Conservation (phyloP, 2,797 vertebrate genomes). For the Pagetopsis macropterus region DNA sequence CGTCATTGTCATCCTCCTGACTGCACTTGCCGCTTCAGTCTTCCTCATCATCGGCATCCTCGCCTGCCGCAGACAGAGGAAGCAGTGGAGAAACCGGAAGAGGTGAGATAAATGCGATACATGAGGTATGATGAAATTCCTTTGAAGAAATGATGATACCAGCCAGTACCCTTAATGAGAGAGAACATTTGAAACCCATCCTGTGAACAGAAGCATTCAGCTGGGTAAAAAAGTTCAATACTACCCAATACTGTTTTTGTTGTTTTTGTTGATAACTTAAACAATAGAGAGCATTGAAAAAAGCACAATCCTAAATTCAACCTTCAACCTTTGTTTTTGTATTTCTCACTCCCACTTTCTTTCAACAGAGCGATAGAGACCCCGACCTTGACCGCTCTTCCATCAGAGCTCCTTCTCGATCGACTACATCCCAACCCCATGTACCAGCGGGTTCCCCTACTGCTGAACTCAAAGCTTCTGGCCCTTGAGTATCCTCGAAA, state of each 20-base stretch:
- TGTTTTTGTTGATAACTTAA: too few relatives aligned
- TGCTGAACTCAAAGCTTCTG: conserved; percentile 94
- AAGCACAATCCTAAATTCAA: background rate
- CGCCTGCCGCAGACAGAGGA: conserved; percentile 85
- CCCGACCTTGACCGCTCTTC: conserved; percentile 89
- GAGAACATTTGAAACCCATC: too few relatives aligned
- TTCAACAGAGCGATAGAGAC: conserved; percentile 86
- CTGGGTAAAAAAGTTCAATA: too few relatives aligned
- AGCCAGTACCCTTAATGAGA: too few relatives aligned
- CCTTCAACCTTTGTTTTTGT: background rate
- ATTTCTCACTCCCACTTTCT: background rate
- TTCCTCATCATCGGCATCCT: conserved; percentile 84
- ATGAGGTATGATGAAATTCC: too few relatives aligned
- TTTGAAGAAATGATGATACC: too few relatives aligned
- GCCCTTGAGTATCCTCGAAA: conserved; percentile 96
- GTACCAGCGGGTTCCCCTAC: conserved; percentile 96
- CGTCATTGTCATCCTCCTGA: conserved; percentile 90
- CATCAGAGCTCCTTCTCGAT: conserved; percentile 94
- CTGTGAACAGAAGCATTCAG: too few relatives aligned
- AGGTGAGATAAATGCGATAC: conserved; percentile 77
- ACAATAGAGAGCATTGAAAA: too few relatives aligned
- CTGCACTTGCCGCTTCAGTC: conserved; percentile 82
- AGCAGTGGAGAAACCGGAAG: conserved; percentile 88
- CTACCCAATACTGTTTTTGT: too few relatives aligned
- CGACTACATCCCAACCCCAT: conserved; percentile 97